Evolutionary conservation across 1,140 invertebrate species (phyloP).

Genomic region (Cryptotermes secundus): DNA sequence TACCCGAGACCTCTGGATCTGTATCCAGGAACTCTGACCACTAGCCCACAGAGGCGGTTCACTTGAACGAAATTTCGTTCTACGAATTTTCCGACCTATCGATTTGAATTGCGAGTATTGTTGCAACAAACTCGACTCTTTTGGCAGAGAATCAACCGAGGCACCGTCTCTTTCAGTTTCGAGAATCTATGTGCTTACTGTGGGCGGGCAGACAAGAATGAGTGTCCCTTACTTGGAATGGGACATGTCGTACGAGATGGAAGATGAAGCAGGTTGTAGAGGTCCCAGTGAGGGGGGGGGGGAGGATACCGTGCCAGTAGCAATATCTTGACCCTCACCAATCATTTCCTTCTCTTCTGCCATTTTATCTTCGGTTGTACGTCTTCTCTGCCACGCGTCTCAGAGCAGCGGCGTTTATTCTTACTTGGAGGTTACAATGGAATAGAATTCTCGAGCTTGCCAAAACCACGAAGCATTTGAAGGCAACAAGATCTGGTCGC

Average conservation of each 20-base stretch:
- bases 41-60: too few relatives aligned
- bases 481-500: too few relatives aligned
- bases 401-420: neutral
- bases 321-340: conserved; percentile 5
- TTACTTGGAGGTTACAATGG: neutral
- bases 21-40: too few relatives aligned
- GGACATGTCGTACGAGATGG: neutral
- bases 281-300: too few relatives aligned
- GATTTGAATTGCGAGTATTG: neutral
- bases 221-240: neutral
- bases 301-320: neutral
- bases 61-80: too few relatives aligned
- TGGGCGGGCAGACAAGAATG: neutral
- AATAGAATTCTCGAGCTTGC: neutral
- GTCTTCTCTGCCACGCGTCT: neutral
- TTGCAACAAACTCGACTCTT: neutral
- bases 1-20: too few relatives aligned
- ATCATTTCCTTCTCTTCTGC: neutral
- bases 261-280: conserved; percentile 3
- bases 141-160: neutral
- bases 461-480: too few relatives aligned
- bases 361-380: neutral
- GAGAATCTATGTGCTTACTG: neutral
- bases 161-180: neutral
- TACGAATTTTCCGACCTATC: neutral